A percentile compares a stretch with the other conserved stretches of the same genome.
These are phyloP conservation scores for Panzeria rudis DNA, from an alignment of 2,888 invertebrate species.

Conservation along the genomic window DNA sequence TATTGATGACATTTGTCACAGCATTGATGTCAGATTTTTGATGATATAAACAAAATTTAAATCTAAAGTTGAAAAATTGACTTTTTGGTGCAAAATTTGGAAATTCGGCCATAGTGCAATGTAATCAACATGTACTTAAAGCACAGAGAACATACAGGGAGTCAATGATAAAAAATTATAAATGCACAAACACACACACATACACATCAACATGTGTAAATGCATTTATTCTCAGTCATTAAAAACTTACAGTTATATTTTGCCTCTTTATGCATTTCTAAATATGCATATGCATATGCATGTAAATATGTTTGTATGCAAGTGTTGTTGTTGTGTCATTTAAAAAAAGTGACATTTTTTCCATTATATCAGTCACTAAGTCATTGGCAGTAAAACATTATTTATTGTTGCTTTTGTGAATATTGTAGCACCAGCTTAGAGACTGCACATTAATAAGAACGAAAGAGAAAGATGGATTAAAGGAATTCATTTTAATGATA, in stretches of 20 bases:
- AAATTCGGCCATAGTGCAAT: too few relatives aligned
- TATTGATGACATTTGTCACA: too few relatives aligned
- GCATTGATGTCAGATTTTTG: too few relatives aligned
- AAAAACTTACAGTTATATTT: constrained; percentile 37
- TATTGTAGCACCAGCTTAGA: background rate
- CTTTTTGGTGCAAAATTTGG: too few relatives aligned
- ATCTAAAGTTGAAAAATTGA: too few relatives aligned
- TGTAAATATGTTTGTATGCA: background rate
- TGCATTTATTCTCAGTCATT: constrained; percentile 43
- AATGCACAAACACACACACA: background rate
- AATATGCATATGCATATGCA: background rate
- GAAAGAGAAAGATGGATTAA: background rate
- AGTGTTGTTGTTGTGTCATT: constrained; percentile 13
- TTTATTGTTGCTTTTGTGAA: constrained; percentile 31
- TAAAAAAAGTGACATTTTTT: constrained; percentile 75
- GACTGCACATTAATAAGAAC: background rate
- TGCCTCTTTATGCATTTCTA: constrained; percentile 12
- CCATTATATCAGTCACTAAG: constrained; percentile 81
- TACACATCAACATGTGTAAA: background rate
- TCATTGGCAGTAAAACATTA: constrained; percentile 68
- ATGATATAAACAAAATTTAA: too few relatives aligned
- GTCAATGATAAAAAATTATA: background rate
- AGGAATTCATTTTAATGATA: constrained; percentile 44
- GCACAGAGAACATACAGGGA: background rate
- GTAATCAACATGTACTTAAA: too few relatives aligned